Evolutionary conservation across 2,113 vertebrate species (phyloP).

Genomic region (Vicugna pacos): DNA sequence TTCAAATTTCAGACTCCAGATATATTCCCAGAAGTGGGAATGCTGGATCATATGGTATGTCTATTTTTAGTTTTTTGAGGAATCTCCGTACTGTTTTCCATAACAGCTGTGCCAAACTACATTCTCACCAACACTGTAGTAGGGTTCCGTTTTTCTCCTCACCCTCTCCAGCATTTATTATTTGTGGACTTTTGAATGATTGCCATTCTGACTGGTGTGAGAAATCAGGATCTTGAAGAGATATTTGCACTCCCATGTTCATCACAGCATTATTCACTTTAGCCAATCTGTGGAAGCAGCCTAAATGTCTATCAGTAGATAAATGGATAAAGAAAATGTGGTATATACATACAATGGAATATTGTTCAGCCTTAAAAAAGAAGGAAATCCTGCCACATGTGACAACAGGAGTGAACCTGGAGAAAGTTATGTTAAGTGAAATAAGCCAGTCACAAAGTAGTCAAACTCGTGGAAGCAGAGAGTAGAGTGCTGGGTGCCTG

Average conservation of each 20-base stretch:
- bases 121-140: too few species aligned
- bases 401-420: background rate
- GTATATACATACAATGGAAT: background rate
- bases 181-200: too few species aligned
- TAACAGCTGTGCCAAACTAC: too few species aligned
- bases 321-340: background rate
- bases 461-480: background rate
- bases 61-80: too few species aligned
- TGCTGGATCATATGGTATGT: too few species aligned
- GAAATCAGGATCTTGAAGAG: background rate
- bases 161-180: too few species aligned
- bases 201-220: too few species aligned
- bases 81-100: too few species aligned
- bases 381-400: background rate
- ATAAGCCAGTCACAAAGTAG: background rate
- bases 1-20: too few species aligned
- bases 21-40: too few species aligned
- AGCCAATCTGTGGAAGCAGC: background rate
- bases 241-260: background rate
- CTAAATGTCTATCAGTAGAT: background rate
- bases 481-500: background rate
- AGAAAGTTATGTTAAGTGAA: background rate
- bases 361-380: background rate
- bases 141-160: too few species aligned
- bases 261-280: background rate